Base-by-base conservation (phyloP, 2,797 vertebrate genomes). In the Benthosema pterotum region DNA sequence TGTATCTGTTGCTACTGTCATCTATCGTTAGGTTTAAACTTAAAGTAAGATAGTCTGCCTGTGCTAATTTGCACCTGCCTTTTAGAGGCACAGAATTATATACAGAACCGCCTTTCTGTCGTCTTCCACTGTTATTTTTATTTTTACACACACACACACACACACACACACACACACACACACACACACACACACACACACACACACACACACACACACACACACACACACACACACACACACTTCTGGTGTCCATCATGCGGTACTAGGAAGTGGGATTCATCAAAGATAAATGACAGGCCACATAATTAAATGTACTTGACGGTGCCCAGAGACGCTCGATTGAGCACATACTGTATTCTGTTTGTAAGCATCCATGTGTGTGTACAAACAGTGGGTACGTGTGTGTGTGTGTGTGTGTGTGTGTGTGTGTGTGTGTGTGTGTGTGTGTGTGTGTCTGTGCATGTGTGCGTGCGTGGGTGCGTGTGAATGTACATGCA, bases 251-350 rank as follows among this genome's bases (percentile, higher is more conserved):
- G 22, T 25, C 22, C 22, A 25, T 25, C 14, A 86, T 71, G 60
- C 59, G 42, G 61, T 11, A 59, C 5, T 25, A 52, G 63, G 46
- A 73, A 69, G 14, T 15, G 60, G 66, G 69, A 85, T 87, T 81
- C 77, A 86, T 85, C 69, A 51, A 49, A 67, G 71, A 57, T 77
- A 88, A 83, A 85, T 88, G 86, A 91, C 68, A 58, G 52, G 79
- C 79, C 49, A 56, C 72, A 66, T 80, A 61, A 75, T 82, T 88
- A 83, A 90, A 70, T 71, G 69, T 54, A 71, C 72, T 65, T 77
- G 88, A 86, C 85, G 75, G 68, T 7, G 56, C 56, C 32, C 62
- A 65, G 79, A 73, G 78, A 80, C 55, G 80, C 80, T 75, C 81
- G 82, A 85, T 80, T 75, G 76, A 85, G 82, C 74, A 75, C 67